Evolutionary conservation across 92 coral and sea anemone genomes (phyloP), one percentile per base, ranked within the genome.

Genomic region (Zoanthus gigantus): DNA sequence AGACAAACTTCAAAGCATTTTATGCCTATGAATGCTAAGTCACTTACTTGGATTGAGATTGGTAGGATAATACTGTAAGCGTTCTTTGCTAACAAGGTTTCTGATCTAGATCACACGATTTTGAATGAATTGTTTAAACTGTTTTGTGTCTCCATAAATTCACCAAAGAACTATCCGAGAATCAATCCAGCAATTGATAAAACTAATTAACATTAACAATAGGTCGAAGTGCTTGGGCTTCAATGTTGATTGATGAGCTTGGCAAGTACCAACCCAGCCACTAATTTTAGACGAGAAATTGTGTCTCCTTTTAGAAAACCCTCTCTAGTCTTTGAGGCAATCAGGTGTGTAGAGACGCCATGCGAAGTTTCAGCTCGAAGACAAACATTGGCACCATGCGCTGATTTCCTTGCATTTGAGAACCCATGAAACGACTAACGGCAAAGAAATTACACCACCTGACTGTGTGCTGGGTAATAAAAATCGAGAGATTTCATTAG

Each of bases 231-330:
- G 82, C 77, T 34, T 50, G 46, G 47, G 77, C 67, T 30, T 37
- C 82, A 17, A 50, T 80, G 48, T 29, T 85, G 42, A 83, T 32
- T 23, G 23, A 23, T 23, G 28, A 87, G 80, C 77, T 50, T 81
- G 9, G 83, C 93, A 14, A 87, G 85, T 57, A 79, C 69, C 13
- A 87, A 44, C 7, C 88, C 88, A 3, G 81, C 89, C 34, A 91
- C 42, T 46, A 87, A 74, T 79, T 91, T 89, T 5, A 91, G 66
- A 76, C 89, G 83, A 1, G 91, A 91, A 34, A 84, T 91, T 11
- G 91, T 88, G 81, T 91, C 87, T 58, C 73, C 85, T 61, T 77
- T 54, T 14, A 91, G 61, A 4, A 86, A 88, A 1, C 89, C 23
- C 23, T 23, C 23, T 23, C 23, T 23, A 23, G 23, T 23, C 23